A percentile compares a stretch with the other conserved stretches of the same genome.
phyloP scores from a whole-genome alignment of 2,113 vertebrate species.

The Sinocyclocheilus rhinocerous region DNA sequence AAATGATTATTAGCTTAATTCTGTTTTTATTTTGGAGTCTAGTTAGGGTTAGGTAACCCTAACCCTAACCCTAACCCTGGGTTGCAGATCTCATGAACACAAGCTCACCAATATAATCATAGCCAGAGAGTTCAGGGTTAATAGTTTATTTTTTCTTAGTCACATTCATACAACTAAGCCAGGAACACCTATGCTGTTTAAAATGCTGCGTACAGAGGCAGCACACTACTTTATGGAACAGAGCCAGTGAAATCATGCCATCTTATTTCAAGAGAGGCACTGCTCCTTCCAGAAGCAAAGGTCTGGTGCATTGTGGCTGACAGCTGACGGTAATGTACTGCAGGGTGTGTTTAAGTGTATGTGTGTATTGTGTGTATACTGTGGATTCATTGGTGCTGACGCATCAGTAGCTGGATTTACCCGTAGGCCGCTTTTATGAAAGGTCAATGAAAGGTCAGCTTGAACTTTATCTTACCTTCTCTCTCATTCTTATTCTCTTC shows the following conservation, averaged over 20 bases:
- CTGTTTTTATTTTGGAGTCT: too few relatives aligned
- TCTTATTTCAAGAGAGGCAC: neutral
- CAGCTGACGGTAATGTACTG: neutral
- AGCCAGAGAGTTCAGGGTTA: neutral
- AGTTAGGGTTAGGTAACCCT: too few relatives aligned
- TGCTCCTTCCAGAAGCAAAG: conserved; percentile 12
- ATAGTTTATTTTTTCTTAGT: neutral
- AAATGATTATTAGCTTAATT: neutral
- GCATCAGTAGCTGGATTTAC: conserved; percentile 22
- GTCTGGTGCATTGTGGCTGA: conserved; percentile 6
- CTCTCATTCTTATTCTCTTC: neutral
- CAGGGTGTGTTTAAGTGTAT: conserved; percentile 4
- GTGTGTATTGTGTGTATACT: conserved; percentile 10
- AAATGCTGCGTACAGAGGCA: neutral
- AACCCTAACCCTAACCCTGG: too few relatives aligned
- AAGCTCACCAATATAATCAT: too few relatives aligned
- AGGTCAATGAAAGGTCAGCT: conserved; percentile 34
- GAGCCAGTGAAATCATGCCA: neutral
- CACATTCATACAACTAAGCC: neutral
- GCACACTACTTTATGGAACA: neutral
- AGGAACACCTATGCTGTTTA: neutral
- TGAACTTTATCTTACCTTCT: conserved; percentile 36
- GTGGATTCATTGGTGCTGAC: conserved; percentile 5
- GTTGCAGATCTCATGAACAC: too few relatives aligned
- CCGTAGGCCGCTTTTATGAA: neutral